Percentiles rank a stretch among this genome's conserved stretches.
Conservation (phyloP, 1,140 invertebrate genomes). For the Ylistrum balloti region DNA sequence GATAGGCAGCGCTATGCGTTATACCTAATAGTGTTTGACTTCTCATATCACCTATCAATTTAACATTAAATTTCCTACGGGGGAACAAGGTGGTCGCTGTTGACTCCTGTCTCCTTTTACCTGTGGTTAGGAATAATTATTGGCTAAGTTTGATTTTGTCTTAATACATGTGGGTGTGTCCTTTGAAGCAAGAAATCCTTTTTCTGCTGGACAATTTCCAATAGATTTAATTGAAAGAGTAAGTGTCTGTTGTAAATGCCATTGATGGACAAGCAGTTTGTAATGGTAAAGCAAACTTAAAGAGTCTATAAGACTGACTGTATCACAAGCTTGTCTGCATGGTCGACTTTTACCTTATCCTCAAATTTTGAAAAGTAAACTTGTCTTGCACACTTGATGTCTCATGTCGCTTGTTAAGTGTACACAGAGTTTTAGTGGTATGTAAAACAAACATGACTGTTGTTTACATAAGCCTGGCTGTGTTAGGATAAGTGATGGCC, state of each 20-base stretch:
- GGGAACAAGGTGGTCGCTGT: neutral
- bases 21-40: neutral
- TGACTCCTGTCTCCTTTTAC: neutral
- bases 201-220: neutral
- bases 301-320: neutral
- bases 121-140: neutral
- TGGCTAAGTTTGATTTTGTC: neutral
- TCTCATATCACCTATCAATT: slow-evolving; percentile 25
- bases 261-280: neutral
- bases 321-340: neutral
- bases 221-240: neutral
- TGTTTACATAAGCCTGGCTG: neutral
- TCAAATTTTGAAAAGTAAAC: slow-evolving; percentile 15
- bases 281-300: neutral
- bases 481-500: slow-evolving; percentile 25
- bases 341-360: neutral
- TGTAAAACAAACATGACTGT: neutral
- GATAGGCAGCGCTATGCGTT: neutral
- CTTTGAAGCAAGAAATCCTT: neutral
- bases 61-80: slow-evolving; percentile 15
- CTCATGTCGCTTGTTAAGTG: neutral
- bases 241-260: neutral
- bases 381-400: slow-evolving; percentile 32
- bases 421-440: slow-evolving; percentile 17
- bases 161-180: neutral